A percentile compares a stretch with the other conserved stretches of the same genome.
Conservation (phyloP, 2,113 vertebrate species). For the Halcyon malimbica region DNA sequence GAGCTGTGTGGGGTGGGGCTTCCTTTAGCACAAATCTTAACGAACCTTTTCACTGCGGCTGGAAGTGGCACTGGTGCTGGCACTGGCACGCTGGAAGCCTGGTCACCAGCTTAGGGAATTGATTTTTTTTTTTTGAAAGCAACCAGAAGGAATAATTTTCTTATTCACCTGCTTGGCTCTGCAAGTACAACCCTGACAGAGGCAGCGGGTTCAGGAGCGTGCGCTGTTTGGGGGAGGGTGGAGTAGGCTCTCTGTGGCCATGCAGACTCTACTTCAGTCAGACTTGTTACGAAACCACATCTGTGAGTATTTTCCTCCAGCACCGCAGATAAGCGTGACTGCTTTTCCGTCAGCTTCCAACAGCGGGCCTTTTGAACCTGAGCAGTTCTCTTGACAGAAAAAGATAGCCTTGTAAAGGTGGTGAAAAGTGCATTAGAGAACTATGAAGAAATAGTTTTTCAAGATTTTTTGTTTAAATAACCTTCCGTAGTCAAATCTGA, state of each 20-base stretch:
- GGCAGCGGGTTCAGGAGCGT: neutral
- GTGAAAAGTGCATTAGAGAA: neutral
- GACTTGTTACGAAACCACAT: neutral
- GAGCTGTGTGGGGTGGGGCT: neutral
- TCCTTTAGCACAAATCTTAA: neutral
- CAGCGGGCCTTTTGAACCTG: neutral
- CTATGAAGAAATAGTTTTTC: neutral
- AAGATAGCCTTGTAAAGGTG: neutral
- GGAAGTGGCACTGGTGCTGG: neutral
- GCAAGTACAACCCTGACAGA: neutral
- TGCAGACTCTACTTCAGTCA: neutral
- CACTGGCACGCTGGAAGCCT: neutral
- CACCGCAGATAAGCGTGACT: neutral
- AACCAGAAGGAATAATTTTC: neutral
- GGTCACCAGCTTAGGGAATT: neutral
- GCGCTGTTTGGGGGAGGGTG: neutral
- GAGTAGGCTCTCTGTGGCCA: neutral
- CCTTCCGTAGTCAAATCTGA: neutral
- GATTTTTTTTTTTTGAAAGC: neutral
- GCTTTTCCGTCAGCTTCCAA: neutral
- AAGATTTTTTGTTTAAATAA: neutral
- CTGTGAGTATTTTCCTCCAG: neutral
- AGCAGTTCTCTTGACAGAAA: neutral
- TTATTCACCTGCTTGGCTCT: fast-evolving
- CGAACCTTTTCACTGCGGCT: neutral